Base-by-base conservation (phyloP, 2,113 vertebrate genomes). In the Pholis gunnellus region DNA sequence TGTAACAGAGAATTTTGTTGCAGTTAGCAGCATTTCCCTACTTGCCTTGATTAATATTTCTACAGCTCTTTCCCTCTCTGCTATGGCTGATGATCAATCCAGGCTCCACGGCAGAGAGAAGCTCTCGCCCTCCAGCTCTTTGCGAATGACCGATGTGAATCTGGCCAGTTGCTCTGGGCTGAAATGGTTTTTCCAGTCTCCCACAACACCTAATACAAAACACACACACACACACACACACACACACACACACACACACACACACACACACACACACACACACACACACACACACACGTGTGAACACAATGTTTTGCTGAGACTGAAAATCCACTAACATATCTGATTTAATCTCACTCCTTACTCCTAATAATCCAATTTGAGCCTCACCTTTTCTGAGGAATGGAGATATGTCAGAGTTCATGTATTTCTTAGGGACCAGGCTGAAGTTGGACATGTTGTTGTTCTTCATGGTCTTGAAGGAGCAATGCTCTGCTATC, bases 141-240 rank as follows among this genome's bases (percentile, higher is more conserved):
- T 92, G 40, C 29, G 63, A 78, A 96, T 94, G 17, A 85, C 40
- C 0, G 88, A 90, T 36, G 89, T 84, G 86, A 96, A 96, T 44
- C 56, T 88, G 74, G 83, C 87, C 64, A 92, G 90, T 60, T 95
- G 93, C 18, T 94, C 93, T 42, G 93, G 50, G 8, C 69, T 96
- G 74, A 97, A 95, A 83, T 97, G 89, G 18, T 95, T 96, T 83
- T 95, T 96, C 96, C 96, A 96, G 78, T 97, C 96, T 31, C 96
- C 96, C 63, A 36, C 44, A 42, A 94, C n/a, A 3, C 96, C 96
- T 96, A 87, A 10, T 61, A 88, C 56, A 69, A 75, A 52, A 52
- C 22, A 86, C 31, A 88, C 61, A 69, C 74, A 48, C n/a, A 86
- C 22, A 86, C 48, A 9, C 64, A 89, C 64, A 69, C 77, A 50